Conservation (phyloP, 2,797 vertebrate species). For the Psittacula echo region DNA sequence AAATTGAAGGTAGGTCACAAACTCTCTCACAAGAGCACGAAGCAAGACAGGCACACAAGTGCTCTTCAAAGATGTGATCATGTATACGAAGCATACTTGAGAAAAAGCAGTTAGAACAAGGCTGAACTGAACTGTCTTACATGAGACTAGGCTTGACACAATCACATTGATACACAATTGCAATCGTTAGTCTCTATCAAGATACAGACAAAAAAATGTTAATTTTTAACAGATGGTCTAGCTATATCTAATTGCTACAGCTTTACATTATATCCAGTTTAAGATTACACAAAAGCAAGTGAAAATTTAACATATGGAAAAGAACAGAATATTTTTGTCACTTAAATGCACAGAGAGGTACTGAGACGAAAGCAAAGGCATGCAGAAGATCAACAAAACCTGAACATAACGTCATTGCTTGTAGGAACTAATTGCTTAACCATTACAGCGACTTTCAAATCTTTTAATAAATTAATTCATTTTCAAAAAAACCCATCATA, state of each 20-base stretch:
- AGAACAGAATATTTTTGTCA: not conserved
- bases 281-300: not conserved
- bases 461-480: not conserved
- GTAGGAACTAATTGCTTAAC: not conserved
- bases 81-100: not conserved
- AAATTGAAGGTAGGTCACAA: not conserved
- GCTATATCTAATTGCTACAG: not conserved
- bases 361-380: not conserved
- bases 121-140: not conserved
- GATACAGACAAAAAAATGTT: not conserved
- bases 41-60: not conserved
- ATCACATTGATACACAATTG: fast-evolving
- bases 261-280: not conserved
- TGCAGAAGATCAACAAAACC: not conserved
- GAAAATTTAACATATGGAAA: not conserved
- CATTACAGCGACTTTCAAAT: not conserved
- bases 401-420: not conserved
- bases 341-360: not conserved
- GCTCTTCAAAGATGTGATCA: not conserved
- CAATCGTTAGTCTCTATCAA: not conserved
- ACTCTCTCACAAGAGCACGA: not conserved
- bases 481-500: not conserved
- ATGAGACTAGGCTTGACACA: not conserved
- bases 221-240: not conserved
- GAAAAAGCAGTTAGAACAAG: not conserved